phyloP scores from a whole-genome alignment of 1,140 invertebrate genomes.

The Lutraria rhynchaena region DNA sequence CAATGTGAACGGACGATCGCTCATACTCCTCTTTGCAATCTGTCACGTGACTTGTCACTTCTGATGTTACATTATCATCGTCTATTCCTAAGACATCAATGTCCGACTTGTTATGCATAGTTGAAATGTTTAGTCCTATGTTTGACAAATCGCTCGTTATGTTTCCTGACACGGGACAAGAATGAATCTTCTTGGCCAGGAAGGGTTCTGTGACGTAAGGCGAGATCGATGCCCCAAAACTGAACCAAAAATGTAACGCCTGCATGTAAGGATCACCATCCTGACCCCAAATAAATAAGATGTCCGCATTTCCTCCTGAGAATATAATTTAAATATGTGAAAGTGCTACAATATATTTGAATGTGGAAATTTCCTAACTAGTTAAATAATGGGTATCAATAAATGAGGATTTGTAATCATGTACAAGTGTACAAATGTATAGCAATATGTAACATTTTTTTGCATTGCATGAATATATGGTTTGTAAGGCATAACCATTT shows the following conservation, averaged over 20 bases:
- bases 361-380: no score
- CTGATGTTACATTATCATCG: not conserved
- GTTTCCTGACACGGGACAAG: not conserved
- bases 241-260: conserved; percentile 45
- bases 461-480: no score
- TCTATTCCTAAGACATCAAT: not conserved
- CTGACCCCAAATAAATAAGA: conserved; percentile 81
- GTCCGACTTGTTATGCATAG: not conserved
- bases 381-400: no score
- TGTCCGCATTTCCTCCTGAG: conserved; percentile 81
- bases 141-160: not conserved
- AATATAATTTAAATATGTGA: no score
- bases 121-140: not conserved
- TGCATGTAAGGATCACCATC: conserved; percentile 68
- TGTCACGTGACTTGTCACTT: not conserved
- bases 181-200: conserved; percentile 1
- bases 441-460: no score
- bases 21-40: conserved; percentile 9
- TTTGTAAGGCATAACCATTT: no score
- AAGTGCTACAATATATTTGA: no score
- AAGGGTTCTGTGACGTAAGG: conserved; percentile 54
- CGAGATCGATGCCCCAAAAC: conserved; percentile 45
- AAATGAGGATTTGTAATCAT: no score
- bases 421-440: no score
- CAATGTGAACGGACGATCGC: conserved; percentile 16